Conservation (phyloP, 2,888 invertebrate genomes). For the Thera britannica region DNA sequence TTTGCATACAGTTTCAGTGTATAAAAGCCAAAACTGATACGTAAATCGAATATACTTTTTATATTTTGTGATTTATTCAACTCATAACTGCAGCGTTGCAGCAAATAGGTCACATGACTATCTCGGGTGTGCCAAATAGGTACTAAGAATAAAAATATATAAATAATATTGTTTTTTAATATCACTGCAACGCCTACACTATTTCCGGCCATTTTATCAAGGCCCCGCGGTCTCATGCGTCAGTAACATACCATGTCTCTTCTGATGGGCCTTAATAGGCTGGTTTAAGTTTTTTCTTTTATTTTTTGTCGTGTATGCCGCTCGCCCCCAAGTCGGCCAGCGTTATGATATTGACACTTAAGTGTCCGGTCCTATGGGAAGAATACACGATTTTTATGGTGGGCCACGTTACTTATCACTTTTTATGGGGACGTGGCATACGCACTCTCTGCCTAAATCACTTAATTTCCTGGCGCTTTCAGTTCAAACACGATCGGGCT, state of each 20-base stretch:
- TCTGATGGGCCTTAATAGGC: conserved; percentile 17
- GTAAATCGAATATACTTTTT: neutral
- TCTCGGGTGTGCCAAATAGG: conserved; percentile 37
- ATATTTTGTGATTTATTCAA: neutral
- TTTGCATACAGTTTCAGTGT: no score
- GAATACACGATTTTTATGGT: conserved; percentile 63
- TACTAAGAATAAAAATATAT: conserved; percentile 34
- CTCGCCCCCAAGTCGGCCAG: conserved; percentile 47
- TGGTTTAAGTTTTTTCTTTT: conserved; percentile 24
- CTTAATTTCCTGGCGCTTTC: conserved; percentile 24
- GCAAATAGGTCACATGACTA: conserved; percentile 23
- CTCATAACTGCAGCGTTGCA: conserved; percentile 11
- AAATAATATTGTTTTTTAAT: conserved; percentile 39
- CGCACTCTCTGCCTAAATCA: conserved; percentile 35
- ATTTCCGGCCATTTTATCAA: conserved; percentile 37
- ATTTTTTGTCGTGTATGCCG: conserved; percentile 51
- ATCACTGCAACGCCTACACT: conserved; percentile 42
- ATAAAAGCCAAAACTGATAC: no score
- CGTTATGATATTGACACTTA: conserved; percentile 63
- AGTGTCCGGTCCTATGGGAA: conserved; percentile 53
- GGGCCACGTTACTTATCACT: conserved; percentile 61
- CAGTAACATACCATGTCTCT: conserved; percentile 5
- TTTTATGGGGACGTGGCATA: conserved; percentile 60
- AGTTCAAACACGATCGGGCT: neutral
- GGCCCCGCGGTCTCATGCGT: conserved; percentile 11